Percentiles rank a stretch among this genome's conserved stretches.
Conservation (phyloP, 2,888 invertebrate genomes). For the Tenthredo scrophulariae region DNA sequence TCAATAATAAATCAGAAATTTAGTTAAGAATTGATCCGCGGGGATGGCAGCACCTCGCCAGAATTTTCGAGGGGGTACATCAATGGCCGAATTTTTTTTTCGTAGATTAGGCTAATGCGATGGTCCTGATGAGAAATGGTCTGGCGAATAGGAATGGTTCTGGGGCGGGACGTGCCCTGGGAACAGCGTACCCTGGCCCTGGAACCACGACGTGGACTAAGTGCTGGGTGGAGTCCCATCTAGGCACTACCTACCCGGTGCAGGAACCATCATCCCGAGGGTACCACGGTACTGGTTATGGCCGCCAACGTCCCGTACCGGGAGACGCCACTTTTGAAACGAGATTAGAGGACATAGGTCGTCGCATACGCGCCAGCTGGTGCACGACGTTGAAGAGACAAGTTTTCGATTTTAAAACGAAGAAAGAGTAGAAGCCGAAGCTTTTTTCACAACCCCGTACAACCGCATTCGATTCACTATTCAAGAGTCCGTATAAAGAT, state of each 20-base stretch:
- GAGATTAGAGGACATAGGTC: constrained; percentile 50
- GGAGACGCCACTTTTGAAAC: constrained; percentile 68
- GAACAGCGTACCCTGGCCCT: constrained; percentile 81
- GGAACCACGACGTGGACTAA: constrained; percentile 81
- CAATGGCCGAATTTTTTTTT: constrained; percentile 76
- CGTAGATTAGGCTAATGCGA: constrained; percentile 79
- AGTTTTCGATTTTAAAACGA: constrained; percentile 40
- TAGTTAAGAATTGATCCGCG: constrained; percentile 69
- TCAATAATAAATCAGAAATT: constrained; percentile 69
- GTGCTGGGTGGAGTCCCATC: constrained; percentile 78
- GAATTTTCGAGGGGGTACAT: constrained; percentile 70
- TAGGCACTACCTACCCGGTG: constrained; percentile 77
- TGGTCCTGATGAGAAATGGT: constrained; percentile 77
- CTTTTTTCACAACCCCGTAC: not conserved
- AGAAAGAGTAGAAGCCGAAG: not conserved
- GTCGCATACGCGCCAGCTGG: constrained; percentile 44
- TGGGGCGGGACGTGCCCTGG: constrained; percentile 81
- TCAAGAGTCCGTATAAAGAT: constrained; percentile 12
- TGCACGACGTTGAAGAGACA: constrained; percentile 37
- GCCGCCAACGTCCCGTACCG: constrained; percentile 56
- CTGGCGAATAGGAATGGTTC: constrained; percentile 80
- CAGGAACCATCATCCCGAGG: constrained; percentile 75
- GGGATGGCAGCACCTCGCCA: constrained; percentile 76
- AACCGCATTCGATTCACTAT: not conserved
- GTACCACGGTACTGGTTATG: constrained; percentile 59